phyloP scores from a whole-genome alignment of 1,140 invertebrate genomes.

The Drosophila tani region DNA sequence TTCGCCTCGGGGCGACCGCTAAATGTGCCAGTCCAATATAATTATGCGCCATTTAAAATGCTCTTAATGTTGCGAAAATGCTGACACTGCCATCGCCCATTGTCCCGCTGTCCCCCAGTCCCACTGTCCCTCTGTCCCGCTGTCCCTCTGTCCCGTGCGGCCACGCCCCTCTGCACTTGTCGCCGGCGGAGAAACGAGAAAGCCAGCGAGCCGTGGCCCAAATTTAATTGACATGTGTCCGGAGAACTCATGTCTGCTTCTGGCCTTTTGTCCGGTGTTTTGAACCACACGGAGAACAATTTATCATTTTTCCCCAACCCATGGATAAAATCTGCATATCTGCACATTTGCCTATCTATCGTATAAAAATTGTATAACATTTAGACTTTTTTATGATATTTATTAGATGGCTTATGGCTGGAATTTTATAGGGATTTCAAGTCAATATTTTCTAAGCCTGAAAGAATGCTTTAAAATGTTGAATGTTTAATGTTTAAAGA shows the following conservation, averaged over 20 bases:
- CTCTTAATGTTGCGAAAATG: conserved; percentile 64
- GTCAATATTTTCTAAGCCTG: not conserved
- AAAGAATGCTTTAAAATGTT: not conserved
- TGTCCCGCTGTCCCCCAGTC: not conserved
- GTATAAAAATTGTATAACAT: not conserved
- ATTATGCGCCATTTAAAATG: conserved; percentile 80
- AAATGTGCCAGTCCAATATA: conserved; percentile 78
- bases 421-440: not conserved
- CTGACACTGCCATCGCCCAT: conserved; percentile 5
- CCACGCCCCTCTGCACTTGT: conserved; percentile 46
- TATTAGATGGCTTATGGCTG: not conserved
- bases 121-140: conserved; percentile 12
- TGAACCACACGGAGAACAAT: conserved; percentile 22
- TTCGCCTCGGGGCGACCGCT: conserved; percentile 52
- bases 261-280: conserved; percentile 27
- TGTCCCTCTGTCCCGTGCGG: not conserved
- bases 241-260: conserved; percentile 29
- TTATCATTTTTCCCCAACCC: not conserved
- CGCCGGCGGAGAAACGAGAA: conserved; percentile 20
- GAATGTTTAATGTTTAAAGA: not conserved
- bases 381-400: too few species aligned
- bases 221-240: conserved; percentile 75
- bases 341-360: not conserved
- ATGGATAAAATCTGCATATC: not conserved
- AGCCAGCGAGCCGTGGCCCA: conserved; percentile 58